A percentile compares a stretch with the other conserved stretches of the same genome.
phyloP scores from a whole-genome alignment of 2,797 vertebrate genomes.

The Pelochelys cantorii region DNA sequence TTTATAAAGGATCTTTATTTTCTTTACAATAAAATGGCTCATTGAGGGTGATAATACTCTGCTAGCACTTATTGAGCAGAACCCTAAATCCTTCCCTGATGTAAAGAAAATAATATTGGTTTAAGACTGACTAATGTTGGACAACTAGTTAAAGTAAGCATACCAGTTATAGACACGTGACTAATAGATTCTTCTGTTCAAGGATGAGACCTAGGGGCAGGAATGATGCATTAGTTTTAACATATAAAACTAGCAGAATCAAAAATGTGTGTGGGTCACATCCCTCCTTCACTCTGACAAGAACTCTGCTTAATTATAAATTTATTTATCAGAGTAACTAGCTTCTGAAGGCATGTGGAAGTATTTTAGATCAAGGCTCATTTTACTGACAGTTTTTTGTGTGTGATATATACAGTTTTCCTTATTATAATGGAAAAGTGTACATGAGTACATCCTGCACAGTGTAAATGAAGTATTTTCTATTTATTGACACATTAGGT shows the following conservation, averaged over 20 bases:
- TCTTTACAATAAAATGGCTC: neutral
- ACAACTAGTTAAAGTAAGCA: too few relatives aligned
- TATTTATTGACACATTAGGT: neutral
- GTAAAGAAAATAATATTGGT: neutral
- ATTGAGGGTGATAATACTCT: neutral
- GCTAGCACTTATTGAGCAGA: conserved; percentile 9
- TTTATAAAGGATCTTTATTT: conserved; percentile 11
- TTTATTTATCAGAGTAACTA: neutral
- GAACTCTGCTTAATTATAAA: neutral
- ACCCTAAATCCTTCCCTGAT: neutral
- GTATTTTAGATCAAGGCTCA: neutral
- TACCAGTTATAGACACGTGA: accelerated
- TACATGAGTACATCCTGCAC: neutral
- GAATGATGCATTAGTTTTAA: neutral
- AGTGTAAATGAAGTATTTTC: neutral
- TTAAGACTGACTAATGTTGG: neutral
- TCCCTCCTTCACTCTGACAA: accelerated
- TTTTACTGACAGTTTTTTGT: neutral
- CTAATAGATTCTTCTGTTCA: neutral
- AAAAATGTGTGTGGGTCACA: neutral
- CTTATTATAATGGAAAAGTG: neutral
- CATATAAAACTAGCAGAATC: neutral
- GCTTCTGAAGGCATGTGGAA: neutral
- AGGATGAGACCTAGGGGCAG: conserved; percentile 60
- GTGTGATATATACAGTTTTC: neutral